These are phyloP conservation scores for Pangasius larnaudii DNA, from an alignment of 2,797 vertebrate genomes.

Conservation along the genomic window DNA sequence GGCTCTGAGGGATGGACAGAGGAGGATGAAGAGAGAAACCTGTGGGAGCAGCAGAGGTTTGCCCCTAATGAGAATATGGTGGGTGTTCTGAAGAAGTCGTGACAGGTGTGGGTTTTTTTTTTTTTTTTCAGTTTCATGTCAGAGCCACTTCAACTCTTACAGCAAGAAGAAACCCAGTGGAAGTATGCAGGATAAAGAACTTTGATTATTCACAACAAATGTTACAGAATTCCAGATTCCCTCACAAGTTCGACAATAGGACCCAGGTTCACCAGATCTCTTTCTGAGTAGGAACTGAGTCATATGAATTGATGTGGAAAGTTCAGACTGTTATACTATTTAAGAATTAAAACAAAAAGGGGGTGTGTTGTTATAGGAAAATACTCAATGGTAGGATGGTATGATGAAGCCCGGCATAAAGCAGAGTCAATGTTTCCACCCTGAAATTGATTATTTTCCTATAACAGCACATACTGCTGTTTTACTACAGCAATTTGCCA, in stretches of 20 bases:
- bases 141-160: conserved; percentile 50
- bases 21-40: conserved; percentile 29
- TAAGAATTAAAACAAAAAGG: background rate
- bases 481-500: background rate
- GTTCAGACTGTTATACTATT: no score
- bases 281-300: background rate
- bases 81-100: conserved; percentile 72
- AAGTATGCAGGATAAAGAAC: background rate
- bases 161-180: background rate
- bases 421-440: background rate
- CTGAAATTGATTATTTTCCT: background rate
- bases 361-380: background rate
- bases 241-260: background rate
- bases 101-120: conserved; percentile 74
- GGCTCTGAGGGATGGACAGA: background rate
- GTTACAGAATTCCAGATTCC: background rate
- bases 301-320: background rate
- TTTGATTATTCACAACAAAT: conserved; percentile 1
- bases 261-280: background rate
- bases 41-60: conserved; percentile 51
- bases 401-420: background rate
- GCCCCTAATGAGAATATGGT: conserved; percentile 74
- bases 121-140: conserved; percentile 55
- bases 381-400: background rate
- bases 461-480: background rate